Conservation (phyloP, 64 coral and sea anemone species). For the Acropora tenuis region DNA sequence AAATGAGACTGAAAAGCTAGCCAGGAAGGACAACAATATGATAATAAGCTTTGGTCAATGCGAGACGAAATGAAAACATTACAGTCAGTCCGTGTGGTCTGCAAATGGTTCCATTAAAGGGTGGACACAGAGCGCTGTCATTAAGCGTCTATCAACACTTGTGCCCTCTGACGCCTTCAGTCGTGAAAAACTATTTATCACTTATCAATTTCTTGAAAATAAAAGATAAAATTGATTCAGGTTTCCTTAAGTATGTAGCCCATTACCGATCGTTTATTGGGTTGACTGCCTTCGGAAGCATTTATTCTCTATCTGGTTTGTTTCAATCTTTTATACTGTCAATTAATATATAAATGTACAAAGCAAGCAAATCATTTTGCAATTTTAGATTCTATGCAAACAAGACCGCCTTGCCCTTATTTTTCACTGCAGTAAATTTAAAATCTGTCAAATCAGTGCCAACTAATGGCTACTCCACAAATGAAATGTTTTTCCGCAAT, state of each 20-base stretch:
- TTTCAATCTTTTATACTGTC: too few relatives aligned
- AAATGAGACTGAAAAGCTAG: background rate
- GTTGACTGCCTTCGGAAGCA: background rate
- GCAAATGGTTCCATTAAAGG: background rate
- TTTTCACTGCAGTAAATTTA: too few relatives aligned
- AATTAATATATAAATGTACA: too few relatives aligned
- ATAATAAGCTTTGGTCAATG: background rate
- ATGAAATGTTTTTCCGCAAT: too few relatives aligned
- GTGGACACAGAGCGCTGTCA: background rate
- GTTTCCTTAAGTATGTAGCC: background rate
- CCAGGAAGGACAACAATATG: background rate
- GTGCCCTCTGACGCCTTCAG: background rate
- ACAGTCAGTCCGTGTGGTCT: background rate
- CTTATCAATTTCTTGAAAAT: background rate
- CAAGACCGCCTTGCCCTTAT: too few relatives aligned
- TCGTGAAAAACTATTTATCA: background rate
- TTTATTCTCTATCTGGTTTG: too few relatives aligned
- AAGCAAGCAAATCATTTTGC: too few relatives aligned
- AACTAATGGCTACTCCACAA: too few relatives aligned
- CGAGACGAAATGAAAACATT: background rate
- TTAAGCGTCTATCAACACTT: background rate
- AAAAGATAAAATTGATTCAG: background rate
- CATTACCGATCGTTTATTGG: background rate
- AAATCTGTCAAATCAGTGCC: too few relatives aligned
- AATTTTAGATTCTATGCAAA: too few relatives aligned